A percentile compares a stretch with the other conserved stretches of the same genome.
Evolutionary conservation across 2,888 invertebrate genomes (phyloP).

Genomic region (Corbicula japonica): DNA sequence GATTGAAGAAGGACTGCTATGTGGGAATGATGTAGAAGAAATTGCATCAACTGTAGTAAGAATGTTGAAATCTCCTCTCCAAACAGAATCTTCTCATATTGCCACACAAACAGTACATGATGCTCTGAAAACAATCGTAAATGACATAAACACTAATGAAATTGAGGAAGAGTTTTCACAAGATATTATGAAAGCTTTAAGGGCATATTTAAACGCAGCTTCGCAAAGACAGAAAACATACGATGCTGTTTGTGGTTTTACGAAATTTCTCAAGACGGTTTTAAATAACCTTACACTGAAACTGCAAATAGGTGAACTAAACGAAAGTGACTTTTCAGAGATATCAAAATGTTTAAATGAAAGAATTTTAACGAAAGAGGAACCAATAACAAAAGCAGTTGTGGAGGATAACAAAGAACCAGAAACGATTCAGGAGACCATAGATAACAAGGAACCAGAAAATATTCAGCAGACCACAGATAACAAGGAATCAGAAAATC

Average conservation of each 20-base stretch:
- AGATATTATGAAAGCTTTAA: constrained; percentile 41
- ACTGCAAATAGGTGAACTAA: constrained; percentile 54
- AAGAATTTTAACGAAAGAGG: background rate
- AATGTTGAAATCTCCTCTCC: constrained; percentile 48
- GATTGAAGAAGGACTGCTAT: constrained; percentile 15
- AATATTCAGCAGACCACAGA: too few species aligned
- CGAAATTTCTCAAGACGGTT: too few species aligned
- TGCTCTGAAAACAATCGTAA: constrained; percentile 27
- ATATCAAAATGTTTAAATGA: too few species aligned
- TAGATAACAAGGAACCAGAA: too few species aligned
- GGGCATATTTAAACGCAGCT: constrained; percentile 20
- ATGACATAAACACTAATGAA: constrained; percentile 33
- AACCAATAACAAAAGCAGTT: constrained; percentile 6
- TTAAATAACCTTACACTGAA: constrained; percentile 47
- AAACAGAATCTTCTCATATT: constrained; percentile 50
- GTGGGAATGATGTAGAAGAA: constrained; percentile 29
- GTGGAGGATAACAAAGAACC: too few species aligned
- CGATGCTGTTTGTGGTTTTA: too few species aligned
- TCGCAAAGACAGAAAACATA: too few species aligned
- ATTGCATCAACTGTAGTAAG: constrained; percentile 53
- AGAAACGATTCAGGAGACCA: too few species aligned
- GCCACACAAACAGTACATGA: constrained; percentile 43
- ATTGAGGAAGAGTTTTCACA: constrained; percentile 37
- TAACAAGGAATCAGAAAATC: too few species aligned
- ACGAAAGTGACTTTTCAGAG: too few species aligned